Evolutionary conservation across 2,113 vertebrate genomes (phyloP).

Genomic region (Hippocampus comes): DNA sequence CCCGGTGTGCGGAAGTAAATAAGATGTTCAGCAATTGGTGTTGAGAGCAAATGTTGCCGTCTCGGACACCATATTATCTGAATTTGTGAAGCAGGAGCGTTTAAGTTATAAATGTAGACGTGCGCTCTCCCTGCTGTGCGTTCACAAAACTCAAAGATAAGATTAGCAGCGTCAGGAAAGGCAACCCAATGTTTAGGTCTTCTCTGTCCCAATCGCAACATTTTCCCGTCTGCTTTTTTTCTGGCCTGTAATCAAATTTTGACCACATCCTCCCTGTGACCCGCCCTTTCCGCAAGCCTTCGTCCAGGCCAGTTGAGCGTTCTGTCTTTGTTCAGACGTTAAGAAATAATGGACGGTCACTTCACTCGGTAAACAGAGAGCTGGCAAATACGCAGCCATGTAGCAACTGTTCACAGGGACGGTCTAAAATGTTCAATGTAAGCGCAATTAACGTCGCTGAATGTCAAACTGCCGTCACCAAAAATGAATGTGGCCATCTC

Average conservation of each 20-base stretch:
- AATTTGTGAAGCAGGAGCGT: background rate
- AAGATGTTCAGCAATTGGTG: conserved; percentile 24
- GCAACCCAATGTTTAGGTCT: no score
- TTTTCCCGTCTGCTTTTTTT: conserved; percentile 26
- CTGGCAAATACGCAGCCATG: no score
- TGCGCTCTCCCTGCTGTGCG: no score
- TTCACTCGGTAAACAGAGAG: no score
- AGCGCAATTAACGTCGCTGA: no score
- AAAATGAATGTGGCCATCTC: no score
- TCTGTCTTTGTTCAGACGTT: conserved; percentile 49
- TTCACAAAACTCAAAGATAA: no score
- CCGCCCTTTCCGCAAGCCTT: conserved; percentile 22
- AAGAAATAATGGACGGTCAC: conserved; percentile 32
- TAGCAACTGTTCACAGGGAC: no score
- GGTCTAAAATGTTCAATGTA: no score
- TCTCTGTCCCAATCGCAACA: no score
- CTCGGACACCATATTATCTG: background rate
- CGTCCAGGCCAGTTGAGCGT: conserved; percentile 32
- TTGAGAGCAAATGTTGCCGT: background rate
- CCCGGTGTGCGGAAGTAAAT: conserved; percentile 7
- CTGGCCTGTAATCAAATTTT: conserved; percentile 51
- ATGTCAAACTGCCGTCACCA: no score
- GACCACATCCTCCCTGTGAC: conserved; percentile 19
- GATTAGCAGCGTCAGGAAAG: no score
- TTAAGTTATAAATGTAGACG: background rate